Evolutionary conservation across 2,888 invertebrate genomes (phyloP), one percentile per base, ranked within the genome.

Genomic region (Lycophotia porphyrea): DNA sequence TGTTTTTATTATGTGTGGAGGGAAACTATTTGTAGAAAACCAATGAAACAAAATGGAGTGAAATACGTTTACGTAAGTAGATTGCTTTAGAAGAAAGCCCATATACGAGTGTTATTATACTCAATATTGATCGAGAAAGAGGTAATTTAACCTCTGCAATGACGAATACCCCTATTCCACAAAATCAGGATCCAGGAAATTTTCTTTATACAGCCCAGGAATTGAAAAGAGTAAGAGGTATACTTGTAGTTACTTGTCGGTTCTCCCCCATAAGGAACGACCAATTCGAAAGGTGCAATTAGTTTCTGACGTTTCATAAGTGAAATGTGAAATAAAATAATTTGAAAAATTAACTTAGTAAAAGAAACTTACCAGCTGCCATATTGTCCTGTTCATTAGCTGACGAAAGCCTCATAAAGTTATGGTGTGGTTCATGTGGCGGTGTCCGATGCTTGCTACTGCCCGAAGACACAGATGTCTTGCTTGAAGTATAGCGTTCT

Each of bases 321-420:
- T 47, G 21, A 24, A 47, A 44, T 5, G 18, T 44, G 44, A 44
- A 44, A 42, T 42, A 18, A 44, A 47, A 47, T 47, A 47, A 49
- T 24, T 49, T 49, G 2, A n/a, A 49, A 52, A 11, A n/a, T n/a
- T 52, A 52, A 52, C 52, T 52, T n/a, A 13, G 52, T 52, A n/a
- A 52, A 13, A 52, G 52, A 52, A n/a, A 49, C 85, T 31, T 80
- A 95, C 96, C 95, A 31, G 95, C 94, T 18, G 96, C 95, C 27
- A 96, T 87, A 84, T 93, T 94, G 61, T 96, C 96, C 84, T 95
- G 95, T 71, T 96, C 96, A 76, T 94, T 95, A 34, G 95, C 95
- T 0, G 95, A 95, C 11, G 93, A 90, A 2, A 95, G 93, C 67
- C 96, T 88, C 95, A 95, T 91, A 82, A 94, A 95, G 91, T 91